Evolutionary conservation across 1,140 invertebrate genomes (phyloP), one percentile per base, ranked within the genome.

Genomic region (Drosophila quadrilineata): DNA sequence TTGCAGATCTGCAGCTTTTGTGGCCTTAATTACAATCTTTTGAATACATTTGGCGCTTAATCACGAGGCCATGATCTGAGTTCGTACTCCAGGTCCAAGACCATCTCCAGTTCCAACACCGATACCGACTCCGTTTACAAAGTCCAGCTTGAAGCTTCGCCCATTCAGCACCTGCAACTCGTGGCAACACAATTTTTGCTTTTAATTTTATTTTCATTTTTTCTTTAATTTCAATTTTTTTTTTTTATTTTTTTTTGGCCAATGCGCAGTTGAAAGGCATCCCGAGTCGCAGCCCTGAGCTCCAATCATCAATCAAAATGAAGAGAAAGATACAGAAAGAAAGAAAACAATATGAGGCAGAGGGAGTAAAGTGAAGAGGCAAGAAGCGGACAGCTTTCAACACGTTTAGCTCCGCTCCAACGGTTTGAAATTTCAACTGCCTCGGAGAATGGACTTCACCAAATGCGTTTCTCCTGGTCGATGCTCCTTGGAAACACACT

Each of bases 11-110:
- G 68, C 80, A 71, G 74, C 79, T 56, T 79, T 86, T 85, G 80
- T 85, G 79, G 80, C 79, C 79, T 86, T 85, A 85, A 85, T 85
- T 85, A 85, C 80, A 86, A 85, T 85, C 79, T 85, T 85, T 85
- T 85, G 79, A 85, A 86, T 85, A 86, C 80, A 75, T 85, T 85
- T 85, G 79, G 80, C 80, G 80, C 80, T 85, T 85, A 85, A 85
- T 85, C 79, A 85, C 71, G 75, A 65, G 75, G 64, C 73, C 79
- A 65, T 85, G 71, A 80, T 79, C 75, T 65, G 59, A 36, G 50
- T 36, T 22, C 28, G 46, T 41, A 19, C 40, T 29, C 38, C 53
- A 9, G 52, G 3, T 43, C 19, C 17, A n/a, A n/a, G n/a, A n/a
- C 52, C 17, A 28, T 14, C 45, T 43, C 6, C 52, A 65, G 48